Percentiles rank a stretch among this genome's conserved stretches.
Evolutionary conservation across 2,888 invertebrate species (phyloP).

Genomic region (Watsonalla cultraria): DNA sequence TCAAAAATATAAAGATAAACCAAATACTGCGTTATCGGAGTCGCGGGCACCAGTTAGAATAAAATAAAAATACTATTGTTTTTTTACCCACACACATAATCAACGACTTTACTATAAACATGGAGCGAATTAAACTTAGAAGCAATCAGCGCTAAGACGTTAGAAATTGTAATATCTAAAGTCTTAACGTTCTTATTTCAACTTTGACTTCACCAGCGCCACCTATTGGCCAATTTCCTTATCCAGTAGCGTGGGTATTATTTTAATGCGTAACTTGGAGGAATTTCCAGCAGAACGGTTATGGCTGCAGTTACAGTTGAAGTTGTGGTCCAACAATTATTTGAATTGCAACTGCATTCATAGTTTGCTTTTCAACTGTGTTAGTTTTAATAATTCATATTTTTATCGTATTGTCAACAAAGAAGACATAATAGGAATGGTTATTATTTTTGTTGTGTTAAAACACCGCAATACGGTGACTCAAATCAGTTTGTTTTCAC

Average conservation of each 20-base stretch:
- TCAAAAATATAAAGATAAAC: too few species aligned
- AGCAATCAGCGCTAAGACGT: neutral
- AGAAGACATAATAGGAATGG: neutral
- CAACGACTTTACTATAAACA: neutral
- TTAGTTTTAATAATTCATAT: neutral
- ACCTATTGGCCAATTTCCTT: slow-evolving; percentile 63
- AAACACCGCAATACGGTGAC: too few species aligned
- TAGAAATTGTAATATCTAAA: slow-evolving; percentile 41
- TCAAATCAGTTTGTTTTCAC: too few species aligned
- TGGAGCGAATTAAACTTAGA: neutral
- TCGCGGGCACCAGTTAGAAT: too few species aligned
- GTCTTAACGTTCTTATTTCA: slow-evolving; percentile 57
- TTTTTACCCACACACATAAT: too few species aligned
- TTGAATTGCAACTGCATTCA: slow-evolving; percentile 46
- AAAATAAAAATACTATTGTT: too few species aligned
- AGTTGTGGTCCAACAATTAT: slow-evolving; percentile 61
- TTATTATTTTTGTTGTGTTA: neutral
- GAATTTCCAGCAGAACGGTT: slow-evolving; percentile 52
- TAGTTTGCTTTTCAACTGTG: slow-evolving; percentile 37
- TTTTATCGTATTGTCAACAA: neutral
- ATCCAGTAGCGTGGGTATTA: slow-evolving; percentile 46
- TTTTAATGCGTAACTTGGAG: slow-evolving; percentile 57
- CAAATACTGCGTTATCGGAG: too few species aligned
- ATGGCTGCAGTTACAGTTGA: slow-evolving; percentile 49
- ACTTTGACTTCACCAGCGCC: slow-evolving; percentile 47